These are phyloP conservation scores for Tragulus kanchil DNA, from an alignment of 2,113 vertebrate species.

Conservation along the genomic window DNA sequence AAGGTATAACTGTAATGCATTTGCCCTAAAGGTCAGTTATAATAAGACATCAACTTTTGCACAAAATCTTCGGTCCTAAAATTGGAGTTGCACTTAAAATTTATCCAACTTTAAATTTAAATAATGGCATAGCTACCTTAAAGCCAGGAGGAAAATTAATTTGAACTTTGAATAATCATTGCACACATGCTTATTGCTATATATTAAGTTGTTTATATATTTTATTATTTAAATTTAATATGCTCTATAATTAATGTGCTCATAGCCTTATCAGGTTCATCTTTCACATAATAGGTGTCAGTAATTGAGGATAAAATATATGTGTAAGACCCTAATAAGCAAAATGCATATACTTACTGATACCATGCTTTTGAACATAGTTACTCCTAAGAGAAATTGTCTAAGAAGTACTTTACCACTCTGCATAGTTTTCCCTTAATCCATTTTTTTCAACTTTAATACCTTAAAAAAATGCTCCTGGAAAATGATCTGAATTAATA, in stretches of 20 bases:
- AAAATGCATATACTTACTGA: neutral
- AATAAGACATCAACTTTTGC: slow-evolving; percentile 22
- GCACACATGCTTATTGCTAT: neutral
- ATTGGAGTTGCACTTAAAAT: slow-evolving; percentile 4
- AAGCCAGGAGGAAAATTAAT: neutral
- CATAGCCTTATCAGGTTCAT: neutral
- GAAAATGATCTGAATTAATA: neutral
- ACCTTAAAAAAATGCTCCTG: neutral
- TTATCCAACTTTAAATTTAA: neutral
- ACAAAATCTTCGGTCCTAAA: neutral
- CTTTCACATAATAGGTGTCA: neutral
- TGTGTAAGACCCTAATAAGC: neutral
- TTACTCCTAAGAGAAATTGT: neutral
- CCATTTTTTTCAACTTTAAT: neutral
- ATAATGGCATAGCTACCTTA: neutral
- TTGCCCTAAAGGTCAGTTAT: slow-evolving; percentile 7
- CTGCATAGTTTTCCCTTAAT: neutral
- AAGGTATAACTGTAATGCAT: neutral
- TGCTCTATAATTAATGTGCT: neutral
- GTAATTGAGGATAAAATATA: neutral
- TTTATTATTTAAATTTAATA: neutral
- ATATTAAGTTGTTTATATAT: neutral
- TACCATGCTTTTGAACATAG: neutral
- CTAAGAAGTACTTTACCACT: neutral
- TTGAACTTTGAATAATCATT: neutral